A percentile compares a stretch with the other conserved stretches of the same genome.
Evolutionary conservation across 2,113 vertebrate species (phyloP).

Genomic region (Rhombomys opimus): DNA sequence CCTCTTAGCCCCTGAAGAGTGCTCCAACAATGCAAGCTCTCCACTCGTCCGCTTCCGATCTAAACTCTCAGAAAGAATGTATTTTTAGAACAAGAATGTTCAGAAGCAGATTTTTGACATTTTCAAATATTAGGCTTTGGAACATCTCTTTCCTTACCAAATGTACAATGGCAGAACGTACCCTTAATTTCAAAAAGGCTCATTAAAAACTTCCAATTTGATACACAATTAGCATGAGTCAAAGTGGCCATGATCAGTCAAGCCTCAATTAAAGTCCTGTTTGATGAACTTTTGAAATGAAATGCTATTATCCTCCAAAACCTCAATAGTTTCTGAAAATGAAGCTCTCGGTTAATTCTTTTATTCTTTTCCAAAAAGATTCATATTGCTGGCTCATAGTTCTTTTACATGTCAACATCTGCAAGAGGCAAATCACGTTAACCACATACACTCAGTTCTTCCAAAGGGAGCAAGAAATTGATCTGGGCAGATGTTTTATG

Average conservation of each 20-base stretch:
- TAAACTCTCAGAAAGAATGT: slow-evolving; percentile 51
- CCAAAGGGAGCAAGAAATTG: slow-evolving; percentile 50
- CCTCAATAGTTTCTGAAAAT: slow-evolving; percentile 71
- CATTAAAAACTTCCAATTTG: slow-evolving; percentile 74
- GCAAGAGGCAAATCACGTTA: slow-evolving; percentile 59
- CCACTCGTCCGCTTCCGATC: slow-evolving; percentile 40
- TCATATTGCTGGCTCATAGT: slow-evolving; percentile 66
- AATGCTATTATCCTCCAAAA: slow-evolving; percentile 75
- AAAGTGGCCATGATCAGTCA: slow-evolving; percentile 75
- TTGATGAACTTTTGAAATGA: slow-evolving; percentile 80
- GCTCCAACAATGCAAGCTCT: neutral
- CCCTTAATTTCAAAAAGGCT: slow-evolving; percentile 72
- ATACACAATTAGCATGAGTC: slow-evolving; percentile 73
- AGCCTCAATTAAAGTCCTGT: slow-evolving; percentile 76
- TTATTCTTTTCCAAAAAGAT: slow-evolving; percentile 76
- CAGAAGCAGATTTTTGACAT: slow-evolving; percentile 78
- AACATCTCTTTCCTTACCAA: slow-evolving; percentile 47
- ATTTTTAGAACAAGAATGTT: slow-evolving; percentile 70
- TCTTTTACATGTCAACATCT: slow-evolving; percentile 70
- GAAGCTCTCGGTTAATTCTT: slow-evolving; percentile 76
- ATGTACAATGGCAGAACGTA: slow-evolving; percentile 64
- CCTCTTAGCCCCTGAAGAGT: neutral
- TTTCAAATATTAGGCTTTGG: slow-evolving; percentile 69
- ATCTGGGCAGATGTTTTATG: slow-evolving; percentile 74
- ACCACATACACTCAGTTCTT: slow-evolving; percentile 59